These are phyloP conservation scores for Eospalax fontanierii DNA, from an alignment of 2,797 vertebrate genomes.

Conservation along the genomic window DNA sequence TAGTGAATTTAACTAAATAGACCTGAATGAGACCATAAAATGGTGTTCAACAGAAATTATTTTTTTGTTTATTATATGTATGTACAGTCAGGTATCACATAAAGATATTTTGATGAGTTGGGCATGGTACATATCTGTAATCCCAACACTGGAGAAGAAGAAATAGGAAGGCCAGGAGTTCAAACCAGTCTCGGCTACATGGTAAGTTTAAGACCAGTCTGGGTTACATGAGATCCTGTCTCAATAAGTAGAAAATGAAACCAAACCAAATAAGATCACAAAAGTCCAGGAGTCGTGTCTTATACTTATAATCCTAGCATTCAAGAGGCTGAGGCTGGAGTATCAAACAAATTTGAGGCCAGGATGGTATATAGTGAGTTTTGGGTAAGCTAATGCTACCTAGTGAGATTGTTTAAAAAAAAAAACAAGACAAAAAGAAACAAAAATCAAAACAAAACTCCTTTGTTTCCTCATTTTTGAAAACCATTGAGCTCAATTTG, in stretches of 20 bases:
- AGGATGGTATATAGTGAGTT: neutral
- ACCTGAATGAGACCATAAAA: neutral
- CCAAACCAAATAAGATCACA: neutral
- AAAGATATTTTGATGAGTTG: neutral
- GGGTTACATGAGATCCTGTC: neutral
- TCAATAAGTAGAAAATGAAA: neutral
- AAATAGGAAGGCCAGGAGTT: neutral
- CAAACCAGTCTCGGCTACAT: neutral
- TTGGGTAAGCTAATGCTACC: neutral
- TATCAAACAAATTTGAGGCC: neutral
- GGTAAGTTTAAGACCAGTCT: neutral
- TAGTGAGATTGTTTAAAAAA: neutral
- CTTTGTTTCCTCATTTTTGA: too few relatives aligned
- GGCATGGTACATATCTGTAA: neutral
- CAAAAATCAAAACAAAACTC: too few relatives aligned
- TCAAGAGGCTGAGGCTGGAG: neutral
- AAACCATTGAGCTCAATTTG: too few relatives aligned
- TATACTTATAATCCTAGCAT: neutral
- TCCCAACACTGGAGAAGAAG: neutral
- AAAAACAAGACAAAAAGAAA: too few relatives aligned
- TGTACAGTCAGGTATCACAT: too few relatives aligned
- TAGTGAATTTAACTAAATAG: neutral
- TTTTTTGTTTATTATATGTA: constrained; percentile 1
- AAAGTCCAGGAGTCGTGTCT: neutral
- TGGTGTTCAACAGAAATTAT: constrained; percentile 5